These are phyloP conservation scores for Gerosis bhagava DNA, from an alignment of 2,888 invertebrate species.

Conservation along the genomic window DNA sequence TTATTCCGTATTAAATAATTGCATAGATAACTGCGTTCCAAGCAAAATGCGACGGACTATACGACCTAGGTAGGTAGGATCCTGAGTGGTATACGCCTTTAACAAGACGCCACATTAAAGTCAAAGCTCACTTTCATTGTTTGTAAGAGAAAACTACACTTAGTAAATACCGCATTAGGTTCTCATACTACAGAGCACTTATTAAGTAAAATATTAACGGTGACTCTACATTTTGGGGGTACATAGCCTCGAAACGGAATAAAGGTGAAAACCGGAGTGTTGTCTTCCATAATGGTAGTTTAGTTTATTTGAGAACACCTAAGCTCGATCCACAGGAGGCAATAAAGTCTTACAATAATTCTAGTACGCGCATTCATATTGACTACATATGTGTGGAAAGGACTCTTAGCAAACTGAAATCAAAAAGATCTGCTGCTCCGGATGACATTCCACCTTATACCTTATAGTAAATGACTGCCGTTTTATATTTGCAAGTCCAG, in stretches of 20 bases:
- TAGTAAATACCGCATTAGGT: not conserved
- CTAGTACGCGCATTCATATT: no score
- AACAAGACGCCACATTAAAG: not conserved
- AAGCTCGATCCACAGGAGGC: no score
- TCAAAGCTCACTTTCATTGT: not conserved
- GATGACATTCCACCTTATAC: constrained; percentile 6
- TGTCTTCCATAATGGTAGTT: no score
- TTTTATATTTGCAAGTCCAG: not conserved
- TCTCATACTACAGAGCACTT: constrained; percentile 2
- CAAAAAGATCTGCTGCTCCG: not conserved
- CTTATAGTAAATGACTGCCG: constrained; percentile 1
- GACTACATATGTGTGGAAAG: no score
- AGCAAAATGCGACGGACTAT: not conserved
- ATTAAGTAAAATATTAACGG: constrained; percentile 3
- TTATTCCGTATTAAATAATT: not conserved
- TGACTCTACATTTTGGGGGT: no score
- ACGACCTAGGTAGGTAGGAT: not conserved
- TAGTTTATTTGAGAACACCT: no score
- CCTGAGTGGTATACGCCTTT: constrained; percentile 1
- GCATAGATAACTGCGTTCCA: constrained; percentile 7
- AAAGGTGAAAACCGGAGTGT: no score
- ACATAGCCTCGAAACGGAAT: no score
- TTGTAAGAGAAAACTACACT: not conserved
- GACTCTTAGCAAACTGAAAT: constrained; percentile 1
- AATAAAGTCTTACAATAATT: no score